Conservation (phyloP, 2,113 vertebrate genomes). For the Hirundichthys speculiger region DNA sequence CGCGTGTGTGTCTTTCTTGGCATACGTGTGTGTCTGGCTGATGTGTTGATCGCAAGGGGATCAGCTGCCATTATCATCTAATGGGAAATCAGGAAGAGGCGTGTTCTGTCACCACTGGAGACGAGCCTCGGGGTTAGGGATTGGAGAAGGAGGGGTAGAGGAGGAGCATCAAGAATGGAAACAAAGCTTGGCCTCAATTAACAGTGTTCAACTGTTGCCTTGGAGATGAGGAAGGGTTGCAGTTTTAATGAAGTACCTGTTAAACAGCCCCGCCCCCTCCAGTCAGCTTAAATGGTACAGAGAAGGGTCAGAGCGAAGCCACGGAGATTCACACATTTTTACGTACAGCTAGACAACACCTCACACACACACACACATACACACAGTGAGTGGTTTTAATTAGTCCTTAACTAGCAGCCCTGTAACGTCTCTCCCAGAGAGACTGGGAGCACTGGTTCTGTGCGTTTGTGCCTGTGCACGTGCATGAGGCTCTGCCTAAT, state of each 20-base stretch:
- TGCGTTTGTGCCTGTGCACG: constrained; percentile 40
- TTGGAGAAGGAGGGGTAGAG: constrained; percentile 70
- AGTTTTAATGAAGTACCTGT: constrained; percentile 86
- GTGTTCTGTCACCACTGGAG: constrained; percentile 74
- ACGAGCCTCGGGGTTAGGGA: constrained; percentile 74
- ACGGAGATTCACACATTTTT: constrained; percentile 53
- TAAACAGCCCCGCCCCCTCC: constrained; percentile 81
- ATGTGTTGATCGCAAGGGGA: constrained; percentile 69
- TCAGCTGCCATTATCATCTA: constrained; percentile 79
- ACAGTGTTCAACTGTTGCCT: constrained; percentile 76
- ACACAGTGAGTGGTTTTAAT: constrained; percentile 77
- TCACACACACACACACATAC: constrained; percentile 40
- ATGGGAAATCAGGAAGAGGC: constrained; percentile 81
- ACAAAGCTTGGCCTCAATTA: constrained; percentile 84
- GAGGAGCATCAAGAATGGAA: constrained; percentile 73
- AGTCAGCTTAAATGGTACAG: constrained; percentile 77
- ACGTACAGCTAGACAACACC: constrained; percentile 49
- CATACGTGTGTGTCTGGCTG: constrained; percentile 43
- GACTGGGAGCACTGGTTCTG: constrained; percentile 62
- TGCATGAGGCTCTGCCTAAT: constrained; percentile 75
- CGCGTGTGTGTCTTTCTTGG: constrained; percentile 20
- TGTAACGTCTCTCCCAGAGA: constrained; percentile 72
- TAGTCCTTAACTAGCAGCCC: constrained; percentile 81
- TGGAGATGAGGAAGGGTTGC: constrained; percentile 77
- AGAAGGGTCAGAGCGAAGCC: constrained; percentile 51